Evolutionary conservation across 2,888 invertebrate genomes (phyloP), one percentile per base, ranked within the genome.

Genomic region (Nasonovia ribisnigri): DNA sequence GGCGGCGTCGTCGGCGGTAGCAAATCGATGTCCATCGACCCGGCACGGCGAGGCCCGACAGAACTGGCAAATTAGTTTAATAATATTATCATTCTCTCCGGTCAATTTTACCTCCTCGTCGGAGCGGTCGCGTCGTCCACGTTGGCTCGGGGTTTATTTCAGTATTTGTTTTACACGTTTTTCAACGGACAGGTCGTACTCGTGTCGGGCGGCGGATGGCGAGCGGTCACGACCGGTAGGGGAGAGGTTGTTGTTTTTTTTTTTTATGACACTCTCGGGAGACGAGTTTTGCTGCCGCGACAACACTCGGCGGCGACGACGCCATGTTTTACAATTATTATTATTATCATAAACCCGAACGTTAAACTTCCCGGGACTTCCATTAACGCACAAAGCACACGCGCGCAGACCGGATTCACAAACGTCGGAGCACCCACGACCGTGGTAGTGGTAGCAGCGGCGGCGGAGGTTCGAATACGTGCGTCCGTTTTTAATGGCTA

Each of bases 1-100:
- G 20, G 8, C 36, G 43, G 43, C 42, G 26, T 10, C n/a, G 48
- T 20, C 29, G 42, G 11, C 6, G 77, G 29, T 26, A 16, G 51
- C 51, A 36, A 91, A 91, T 91, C 91, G 84, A 91, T 91, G 91
- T 90, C 90, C 90, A 51, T 90, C 77, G 90, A 90, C 90, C 77
- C 77, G 48, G 36, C 77, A 84, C 36, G 77, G 48, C 48, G n/a
- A 36, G 46, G 11, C 46, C 90, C 46, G 36, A 90, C 46, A 46
- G 10, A 29, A 84, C 77, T 24, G 51, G 51, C 77, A 77, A 36
- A 90, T 90, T 84, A 84, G 77, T 84, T 90, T 67, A 48, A 90
- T 57, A 57, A 57, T 57, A 57, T 26, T 77, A 48, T 90, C 48
- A 48, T 90, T 54, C 46, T 60, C 60, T 67, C n/a, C 60, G 20